A percentile compares a stretch with the other conserved stretches of the same genome.
Evolutionary conservation across 64 coral and sea anemone species (phyloP).

Genomic region (Trachythela sp.): DNA sequence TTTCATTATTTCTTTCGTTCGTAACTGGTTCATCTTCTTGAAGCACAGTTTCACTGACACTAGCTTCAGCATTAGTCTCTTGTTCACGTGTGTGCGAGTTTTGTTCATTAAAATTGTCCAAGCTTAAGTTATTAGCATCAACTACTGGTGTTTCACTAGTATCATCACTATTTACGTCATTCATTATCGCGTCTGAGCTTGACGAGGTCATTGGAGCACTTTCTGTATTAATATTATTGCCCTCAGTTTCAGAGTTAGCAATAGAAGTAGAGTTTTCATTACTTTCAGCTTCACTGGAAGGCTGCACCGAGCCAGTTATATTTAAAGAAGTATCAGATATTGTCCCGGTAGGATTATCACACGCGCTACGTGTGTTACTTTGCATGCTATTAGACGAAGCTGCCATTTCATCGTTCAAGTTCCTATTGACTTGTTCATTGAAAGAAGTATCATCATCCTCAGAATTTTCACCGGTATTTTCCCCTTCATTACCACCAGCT

Average conservation of each 20-base stretch:
- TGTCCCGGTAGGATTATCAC: background rate
- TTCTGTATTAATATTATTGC: background rate
- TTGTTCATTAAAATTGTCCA: background rate
- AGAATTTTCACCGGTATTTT: background rate
- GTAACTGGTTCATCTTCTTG: background rate
- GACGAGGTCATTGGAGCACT: background rate
- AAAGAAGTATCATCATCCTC: background rate
- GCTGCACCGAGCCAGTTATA: background rate
- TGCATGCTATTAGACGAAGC: background rate
- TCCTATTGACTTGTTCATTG: background rate
- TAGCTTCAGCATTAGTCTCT: background rate
- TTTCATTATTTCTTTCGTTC: background rate
- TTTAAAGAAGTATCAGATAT: background rate
- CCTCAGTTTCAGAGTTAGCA: background rate
- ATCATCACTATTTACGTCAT: background rate
- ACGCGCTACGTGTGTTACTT: background rate
- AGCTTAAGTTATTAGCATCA: background rate
- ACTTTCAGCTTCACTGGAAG: background rate
- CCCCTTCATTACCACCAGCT: background rate
- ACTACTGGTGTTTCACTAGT: background rate
- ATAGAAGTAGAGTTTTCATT: background rate
- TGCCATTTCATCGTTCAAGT: background rate
- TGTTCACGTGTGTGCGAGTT: background rate
- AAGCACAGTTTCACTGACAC: background rate
- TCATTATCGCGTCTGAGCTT: background rate